Percentiles rank a stretch among this genome's conserved stretches.
phyloP scores from a whole-genome alignment of 2,888 invertebrate species.

The Melipona beecheii region DNA sequence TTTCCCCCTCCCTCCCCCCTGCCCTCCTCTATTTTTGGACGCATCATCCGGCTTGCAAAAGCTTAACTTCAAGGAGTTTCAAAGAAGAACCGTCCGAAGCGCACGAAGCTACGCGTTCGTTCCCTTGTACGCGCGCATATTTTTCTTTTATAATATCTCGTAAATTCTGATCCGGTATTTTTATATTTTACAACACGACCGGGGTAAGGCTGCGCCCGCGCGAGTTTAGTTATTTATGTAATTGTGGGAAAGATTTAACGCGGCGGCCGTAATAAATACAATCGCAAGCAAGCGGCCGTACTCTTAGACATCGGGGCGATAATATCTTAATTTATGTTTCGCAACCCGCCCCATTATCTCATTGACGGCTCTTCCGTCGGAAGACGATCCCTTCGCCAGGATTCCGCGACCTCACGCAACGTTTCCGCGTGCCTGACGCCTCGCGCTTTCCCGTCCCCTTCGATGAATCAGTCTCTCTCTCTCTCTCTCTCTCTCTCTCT shows the following conservation, averaged over 20 bases:
- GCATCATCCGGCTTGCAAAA: background rate
- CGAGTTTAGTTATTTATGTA: constrained; percentile 44
- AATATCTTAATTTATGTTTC: constrained; percentile 58
- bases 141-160: constrained; percentile 25
- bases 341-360: constrained; percentile 57
- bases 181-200: constrained; percentile 40
- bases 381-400: constrained; percentile 13
- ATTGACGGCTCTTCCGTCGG: constrained; percentile 41
- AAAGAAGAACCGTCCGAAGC: background rate
- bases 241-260: constrained; percentile 50
- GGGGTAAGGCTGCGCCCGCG: background rate
- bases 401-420: constrained; percentile 48
- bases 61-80: background rate
- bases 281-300: constrained; percentile 30
- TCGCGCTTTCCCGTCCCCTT: background rate
- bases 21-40: background rate
- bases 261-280: constrained; percentile 46
- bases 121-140: no score
- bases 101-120: background rate
- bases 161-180: constrained; percentile 36
- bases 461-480: background rate
- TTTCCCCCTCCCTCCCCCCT: no score
- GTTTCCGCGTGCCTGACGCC: constrained; percentile 36
- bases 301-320: constrained; percentile 45
- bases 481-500: no score